Evolutionary conservation across 2,113 vertebrate species (phyloP).

Genomic region (Zosterops hypoxanthus): DNA sequence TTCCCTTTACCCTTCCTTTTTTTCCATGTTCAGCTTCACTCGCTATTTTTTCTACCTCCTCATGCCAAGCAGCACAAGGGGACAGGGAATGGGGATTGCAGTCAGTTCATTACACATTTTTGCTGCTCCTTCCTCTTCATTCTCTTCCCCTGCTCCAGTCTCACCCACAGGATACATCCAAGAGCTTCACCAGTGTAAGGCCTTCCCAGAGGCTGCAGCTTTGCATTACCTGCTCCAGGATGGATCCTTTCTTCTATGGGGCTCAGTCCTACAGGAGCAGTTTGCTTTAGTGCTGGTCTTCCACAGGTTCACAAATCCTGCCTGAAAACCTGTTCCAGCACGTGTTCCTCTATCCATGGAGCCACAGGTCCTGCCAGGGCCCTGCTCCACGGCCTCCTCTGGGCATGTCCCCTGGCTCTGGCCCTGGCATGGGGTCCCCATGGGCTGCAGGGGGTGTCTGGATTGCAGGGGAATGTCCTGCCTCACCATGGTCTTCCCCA

Average conservation of each 20-base stretch:
- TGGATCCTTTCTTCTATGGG: neutral
- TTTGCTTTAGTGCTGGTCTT: neutral
- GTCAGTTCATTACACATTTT: neutral
- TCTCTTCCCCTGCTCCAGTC: neutral
- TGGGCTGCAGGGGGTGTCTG: neutral
- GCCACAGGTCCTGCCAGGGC: neutral
- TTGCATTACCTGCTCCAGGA: neutral
- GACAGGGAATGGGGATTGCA: neutral
- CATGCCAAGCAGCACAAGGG: neutral
- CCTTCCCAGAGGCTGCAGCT: neutral
- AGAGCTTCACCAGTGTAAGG: neutral
- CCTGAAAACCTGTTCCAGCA: neutral
- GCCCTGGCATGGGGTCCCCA: neutral
- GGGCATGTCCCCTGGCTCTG: neutral
- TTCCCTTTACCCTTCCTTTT: neutral
- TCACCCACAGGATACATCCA: neutral
- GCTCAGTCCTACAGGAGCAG: neutral
- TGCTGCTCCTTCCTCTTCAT: neutral
- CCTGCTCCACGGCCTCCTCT: neutral
- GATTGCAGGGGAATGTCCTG: neutral
- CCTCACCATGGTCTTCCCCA: no score
- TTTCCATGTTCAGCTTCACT: neutral
- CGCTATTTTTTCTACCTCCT: neutral
- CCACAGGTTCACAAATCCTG: neutral
- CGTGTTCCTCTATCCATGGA: neutral